These are phyloP conservation scores for Smutsia temminckii DNA, from an alignment of 2,797 vertebrate genomes.

Conservation along the genomic window DNA sequence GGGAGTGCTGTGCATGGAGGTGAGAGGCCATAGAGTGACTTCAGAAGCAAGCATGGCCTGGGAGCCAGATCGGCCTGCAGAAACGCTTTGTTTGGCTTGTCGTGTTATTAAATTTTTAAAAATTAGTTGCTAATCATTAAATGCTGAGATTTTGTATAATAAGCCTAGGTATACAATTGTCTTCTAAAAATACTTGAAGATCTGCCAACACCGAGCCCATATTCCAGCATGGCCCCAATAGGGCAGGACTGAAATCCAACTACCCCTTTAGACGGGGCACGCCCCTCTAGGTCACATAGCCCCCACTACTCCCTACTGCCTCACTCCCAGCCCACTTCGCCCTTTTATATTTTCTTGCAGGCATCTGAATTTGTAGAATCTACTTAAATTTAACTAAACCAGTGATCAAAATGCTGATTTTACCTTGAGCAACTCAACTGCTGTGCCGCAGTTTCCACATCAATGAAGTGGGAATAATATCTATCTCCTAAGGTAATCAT, in stretches of 20 bases:
- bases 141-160: not conserved
- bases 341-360: not conserved
- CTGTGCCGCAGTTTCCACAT: not conserved
- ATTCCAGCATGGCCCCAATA: not conserved
- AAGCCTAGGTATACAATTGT: not conserved
- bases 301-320: not conserved
- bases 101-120: not conserved
- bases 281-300: not conserved
- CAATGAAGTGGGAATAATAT: not conserved
- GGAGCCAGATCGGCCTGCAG: not conserved
- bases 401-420: not conserved
- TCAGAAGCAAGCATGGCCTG: rapidly evolving
- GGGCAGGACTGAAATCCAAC: not conserved
- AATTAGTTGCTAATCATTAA: not conserved
- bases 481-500: not conserved
- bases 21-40: not conserved
- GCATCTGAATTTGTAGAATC: not conserved
- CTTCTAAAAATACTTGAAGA: not conserved
- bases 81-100: not conserved
- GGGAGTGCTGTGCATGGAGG: not conserved
- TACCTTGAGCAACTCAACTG: not conserved
- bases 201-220: not conserved
- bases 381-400: not conserved
- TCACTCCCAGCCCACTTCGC: not conserved
- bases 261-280: not conserved